Base-by-base conservation (phyloP, 2,888 invertebrate genomes). In the Chirona hameri region DNA sequence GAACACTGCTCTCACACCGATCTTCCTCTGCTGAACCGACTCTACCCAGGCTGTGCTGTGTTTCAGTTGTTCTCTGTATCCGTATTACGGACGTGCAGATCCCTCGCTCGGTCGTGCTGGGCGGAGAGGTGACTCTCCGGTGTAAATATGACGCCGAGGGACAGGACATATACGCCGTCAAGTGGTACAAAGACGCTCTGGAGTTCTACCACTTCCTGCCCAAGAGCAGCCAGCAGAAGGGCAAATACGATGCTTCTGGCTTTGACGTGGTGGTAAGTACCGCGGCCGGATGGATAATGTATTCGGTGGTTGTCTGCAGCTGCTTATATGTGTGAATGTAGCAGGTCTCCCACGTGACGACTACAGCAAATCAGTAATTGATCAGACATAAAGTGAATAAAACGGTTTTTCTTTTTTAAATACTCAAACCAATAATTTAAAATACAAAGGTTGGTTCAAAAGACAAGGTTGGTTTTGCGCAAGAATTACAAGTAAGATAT, bases 121-220 rank as follows among this genome's bases (percentile, higher is more conserved):
- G 39, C 4, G 10, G 24, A 2, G 79, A 48, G 12, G 52, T 80
- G 14, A 80, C 79, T 0, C 18, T 80, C 7, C 12, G 29, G 4
- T 80, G 79, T 18, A 27, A 80, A 12, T 80, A 27, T 12, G 79
- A 80, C 52, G 15, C 52, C 48, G 52, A 80, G 79, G 79, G 79
- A 24, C 27, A 48, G 10, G 52, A 80, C 0, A 80, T 80, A 24
- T 80, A 80, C 79, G 79, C 52, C n/a, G 52, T 80, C 52, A 80
- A 80, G 52, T 80, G 79, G 79, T 80, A 80, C 79, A 80, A 80
- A n/a, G 79, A 80, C 52, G 0, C 27, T 15, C 52, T 48, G 52
- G 79, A 80, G 52, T 80, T 80, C 79, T 80, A 80, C 52, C 79
- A 52, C 79, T 80, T 52, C 18, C 52, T 80, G 79, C 79, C 79